These are phyloP conservation scores for Gymnothorax reevesii DNA, from an alignment of 2,797 vertebrate species.

Conservation along the genomic window DNA sequence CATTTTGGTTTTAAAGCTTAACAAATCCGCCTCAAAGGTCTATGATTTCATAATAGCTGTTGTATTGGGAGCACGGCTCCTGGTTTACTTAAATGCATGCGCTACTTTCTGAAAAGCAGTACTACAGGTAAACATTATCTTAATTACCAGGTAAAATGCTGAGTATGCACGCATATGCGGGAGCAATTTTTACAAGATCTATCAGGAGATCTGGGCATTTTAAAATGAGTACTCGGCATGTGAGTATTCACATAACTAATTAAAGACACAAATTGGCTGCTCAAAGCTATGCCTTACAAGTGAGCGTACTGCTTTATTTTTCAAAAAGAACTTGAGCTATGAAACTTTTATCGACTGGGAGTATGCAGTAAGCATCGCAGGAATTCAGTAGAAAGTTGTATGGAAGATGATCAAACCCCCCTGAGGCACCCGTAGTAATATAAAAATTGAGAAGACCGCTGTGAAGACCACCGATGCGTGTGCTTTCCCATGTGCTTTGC, in stretches of 20 bases:
- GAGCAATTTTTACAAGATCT: background rate
- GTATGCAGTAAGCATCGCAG: background rate
- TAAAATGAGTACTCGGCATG: background rate
- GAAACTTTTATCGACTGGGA: background rate
- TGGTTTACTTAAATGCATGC: background rate
- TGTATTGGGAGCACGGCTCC: background rate
- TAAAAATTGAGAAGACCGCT: background rate
- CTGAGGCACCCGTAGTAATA: too few relatives aligned
- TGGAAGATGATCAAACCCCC: background rate
- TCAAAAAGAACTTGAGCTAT: background rate
- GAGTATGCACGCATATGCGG: background rate
- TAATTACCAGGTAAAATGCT: background rate
- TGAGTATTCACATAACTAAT: background rate
- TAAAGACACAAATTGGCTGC: background rate
- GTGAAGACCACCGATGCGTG: background rate
- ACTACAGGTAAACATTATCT: background rate
- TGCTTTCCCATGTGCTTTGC: background rate
- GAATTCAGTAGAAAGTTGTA: background rate
- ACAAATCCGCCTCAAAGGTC: background rate
- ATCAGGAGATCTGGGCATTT: background rate
- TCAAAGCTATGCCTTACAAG: background rate
- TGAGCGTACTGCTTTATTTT: background rate
- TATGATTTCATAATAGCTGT: slow-evolving; percentile 20
- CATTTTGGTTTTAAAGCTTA: background rate
- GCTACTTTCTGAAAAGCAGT: background rate